Percentiles rank a stretch among this genome's conserved stretches.
Conservation (phyloP, 1,140 invertebrate genomes). For the Zaprionus lachaisei region DNA sequence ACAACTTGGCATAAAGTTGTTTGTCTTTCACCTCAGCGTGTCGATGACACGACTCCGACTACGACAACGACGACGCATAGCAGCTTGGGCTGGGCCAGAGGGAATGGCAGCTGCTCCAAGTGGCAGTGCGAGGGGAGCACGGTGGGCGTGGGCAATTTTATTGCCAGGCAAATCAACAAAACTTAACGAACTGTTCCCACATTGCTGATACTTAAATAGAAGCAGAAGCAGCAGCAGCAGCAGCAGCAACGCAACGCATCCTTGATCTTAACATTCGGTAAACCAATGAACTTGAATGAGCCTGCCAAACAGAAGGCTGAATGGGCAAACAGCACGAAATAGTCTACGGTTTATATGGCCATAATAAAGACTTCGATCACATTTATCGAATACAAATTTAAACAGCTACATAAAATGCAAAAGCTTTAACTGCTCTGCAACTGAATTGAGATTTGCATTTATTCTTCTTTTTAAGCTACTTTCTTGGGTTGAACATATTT, state of each 20-base stretch:
- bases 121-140: too few relatives aligned
- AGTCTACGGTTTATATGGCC: slow-evolving; percentile 6
- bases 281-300: slow-evolving; percentile 33
- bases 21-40: slow-evolving; percentile 76
- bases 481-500: neutral
- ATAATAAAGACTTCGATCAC: neutral
- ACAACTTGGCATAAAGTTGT: slow-evolving; percentile 79
- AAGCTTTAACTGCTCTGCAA: neutral
- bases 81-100: neutral
- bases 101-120: neutral
- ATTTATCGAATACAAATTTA: slow-evolving; percentile 3
- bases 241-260: neutral
- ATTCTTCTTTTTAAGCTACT: neutral
- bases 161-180: slow-evolving; percentile 67
- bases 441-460: neutral
- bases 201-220: slow-evolving; percentile 23
- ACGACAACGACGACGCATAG: slow-evolving; percentile 3
- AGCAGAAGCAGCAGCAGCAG: neutral
- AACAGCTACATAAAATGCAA: neutral
- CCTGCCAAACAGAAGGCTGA: slow-evolving; percentile 7
- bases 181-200: slow-evolving; percentile 69
- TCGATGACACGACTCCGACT: slow-evolving; percentile 70
- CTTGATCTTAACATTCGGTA: slow-evolving; percentile 5
- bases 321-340: neutral
- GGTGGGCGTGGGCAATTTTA: slow-evolving; percentile 44